A percentile compares a stretch with the other conserved stretches of the same genome.
These are phyloP conservation scores for Dipodomys spectabilis DNA, from an alignment of 2,113 vertebrate genomes.

Conservation along the genomic window DNA sequence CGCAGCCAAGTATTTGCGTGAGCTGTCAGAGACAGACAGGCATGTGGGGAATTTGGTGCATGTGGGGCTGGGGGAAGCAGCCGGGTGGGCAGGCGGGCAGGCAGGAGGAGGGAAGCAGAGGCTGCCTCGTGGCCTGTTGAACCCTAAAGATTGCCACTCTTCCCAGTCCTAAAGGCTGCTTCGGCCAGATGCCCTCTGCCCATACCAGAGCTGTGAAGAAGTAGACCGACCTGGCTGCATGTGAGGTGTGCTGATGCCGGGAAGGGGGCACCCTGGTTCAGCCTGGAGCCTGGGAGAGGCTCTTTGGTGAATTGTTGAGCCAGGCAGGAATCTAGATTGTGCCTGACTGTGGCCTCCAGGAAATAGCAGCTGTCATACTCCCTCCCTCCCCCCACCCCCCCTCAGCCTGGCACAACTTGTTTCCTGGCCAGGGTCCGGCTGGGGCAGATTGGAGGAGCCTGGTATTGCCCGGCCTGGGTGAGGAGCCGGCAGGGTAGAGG, in stretches of 20 bases:
- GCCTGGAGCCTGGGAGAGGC: background rate
- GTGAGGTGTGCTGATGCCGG: background rate
- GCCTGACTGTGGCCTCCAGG: constrained; percentile 73
- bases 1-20: constrained; percentile 80
- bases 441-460: constrained; percentile 76
- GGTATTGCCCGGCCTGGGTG: constrained; percentile 67
- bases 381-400: accelerated
- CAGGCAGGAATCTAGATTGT: constrained; percentile 71
- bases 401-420: constrained; percentile 76
- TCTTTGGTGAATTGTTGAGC: constrained; percentile 28
- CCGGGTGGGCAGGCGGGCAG: constrained; percentile 65
- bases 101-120: constrained; percentile 46
- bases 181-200: background rate
- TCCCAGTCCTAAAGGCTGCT: background rate
- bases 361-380: constrained; percentile 77
- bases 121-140: constrained; percentile 32
- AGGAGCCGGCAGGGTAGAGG: constrained; percentile 22
- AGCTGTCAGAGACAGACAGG: constrained; percentile 85
- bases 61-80: constrained; percentile 80
- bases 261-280: background rate
- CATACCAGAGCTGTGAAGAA: background rate
- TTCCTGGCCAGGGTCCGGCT: constrained; percentile 72
- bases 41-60: constrained; percentile 82
- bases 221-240: background rate
- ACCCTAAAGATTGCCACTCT: background rate